Conservation (phyloP, 1,140 invertebrate species). For the Galleria mellonella region DNA sequence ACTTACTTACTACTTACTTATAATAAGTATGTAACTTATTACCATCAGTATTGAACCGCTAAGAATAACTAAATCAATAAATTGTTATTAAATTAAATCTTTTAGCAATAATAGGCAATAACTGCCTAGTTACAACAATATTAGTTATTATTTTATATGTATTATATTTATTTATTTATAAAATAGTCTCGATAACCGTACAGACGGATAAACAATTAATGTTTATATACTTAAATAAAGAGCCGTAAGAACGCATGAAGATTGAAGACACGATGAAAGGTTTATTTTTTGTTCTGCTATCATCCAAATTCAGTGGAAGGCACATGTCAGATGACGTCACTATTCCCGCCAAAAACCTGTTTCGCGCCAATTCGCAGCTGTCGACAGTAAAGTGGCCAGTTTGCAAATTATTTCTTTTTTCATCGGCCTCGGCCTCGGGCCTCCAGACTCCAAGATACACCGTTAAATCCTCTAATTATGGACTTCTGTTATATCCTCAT, state of each 20-base stretch:
- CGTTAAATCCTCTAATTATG: conserved; percentile 56
- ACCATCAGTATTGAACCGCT: too few species aligned
- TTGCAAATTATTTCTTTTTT: conserved; percentile 45
- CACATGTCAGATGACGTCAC: conserved; percentile 66
- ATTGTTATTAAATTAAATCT: too few species aligned
- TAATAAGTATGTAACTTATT: too few species aligned
- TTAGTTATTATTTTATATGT: too few species aligned
- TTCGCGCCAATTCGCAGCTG: conserved; percentile 69
- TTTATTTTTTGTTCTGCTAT: conserved; percentile 42
- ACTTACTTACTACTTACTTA: too few species aligned
- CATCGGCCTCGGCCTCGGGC: conserved; percentile 29
- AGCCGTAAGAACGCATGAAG: conserved; percentile 44
- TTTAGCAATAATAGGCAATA: too few species aligned
- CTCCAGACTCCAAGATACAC: conserved; percentile 58
- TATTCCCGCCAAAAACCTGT: conserved; percentile 55
- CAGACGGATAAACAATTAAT: conserved; percentile 24
- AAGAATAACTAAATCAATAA: too few species aligned
- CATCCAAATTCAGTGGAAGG: conserved; percentile 44
- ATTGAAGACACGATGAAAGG: conserved; percentile 36
- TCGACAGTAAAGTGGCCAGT: conserved; percentile 51
- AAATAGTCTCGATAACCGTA: conserved; percentile 27
- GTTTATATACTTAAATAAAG: conserved; percentile 30
- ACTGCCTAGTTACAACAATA: too few species aligned
- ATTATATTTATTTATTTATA: too few species aligned
- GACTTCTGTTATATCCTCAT: conserved; percentile 18